Percentiles rank a stretch among this genome's conserved stretches.
phyloP scores from a whole-genome alignment of 2,797 vertebrate genomes.

The Novumbra hubbsi region DNA sequence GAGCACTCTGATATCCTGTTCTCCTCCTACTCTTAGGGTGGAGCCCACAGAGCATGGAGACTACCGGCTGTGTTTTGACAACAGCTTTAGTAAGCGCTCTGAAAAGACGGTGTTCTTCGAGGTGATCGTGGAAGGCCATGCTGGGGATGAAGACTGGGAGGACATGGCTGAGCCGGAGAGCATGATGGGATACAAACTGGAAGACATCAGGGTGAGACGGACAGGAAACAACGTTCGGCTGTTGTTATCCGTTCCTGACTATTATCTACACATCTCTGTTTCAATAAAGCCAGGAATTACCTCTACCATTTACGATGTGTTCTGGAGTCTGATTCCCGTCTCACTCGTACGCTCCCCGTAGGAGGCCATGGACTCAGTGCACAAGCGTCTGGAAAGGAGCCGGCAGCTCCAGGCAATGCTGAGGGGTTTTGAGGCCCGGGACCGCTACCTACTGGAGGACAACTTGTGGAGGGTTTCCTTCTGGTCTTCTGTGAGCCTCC shows the following conservation, averaged over 20 bases:
- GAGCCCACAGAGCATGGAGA: conserved; percentile 82
- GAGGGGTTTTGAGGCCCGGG: conserved; percentile 81
- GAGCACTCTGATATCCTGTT: neutral
- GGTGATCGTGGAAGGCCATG: conserved; percentile 69
- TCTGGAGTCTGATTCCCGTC: neutral
- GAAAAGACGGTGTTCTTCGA: conserved; percentile 87
- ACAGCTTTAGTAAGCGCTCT: conserved; percentile 85
- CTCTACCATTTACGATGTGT: neutral
- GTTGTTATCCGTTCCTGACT: neutral
- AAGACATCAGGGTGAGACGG: conserved; percentile 82
- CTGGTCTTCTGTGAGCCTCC: conserved; percentile 82
- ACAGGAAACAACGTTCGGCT: too few relatives aligned
- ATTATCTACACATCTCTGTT: neutral
- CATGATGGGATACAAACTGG: conserved; percentile 76
- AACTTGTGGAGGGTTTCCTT: conserved; percentile 86
- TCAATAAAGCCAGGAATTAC: too few relatives aligned
- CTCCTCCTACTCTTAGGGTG: conserved; percentile 64
- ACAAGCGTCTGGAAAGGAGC: conserved; percentile 74
- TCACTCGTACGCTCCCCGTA: conserved; percentile 38
- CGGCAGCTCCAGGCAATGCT: conserved; percentile 76
- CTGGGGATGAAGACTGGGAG: conserved; percentile 57
- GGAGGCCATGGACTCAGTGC: conserved; percentile 77
- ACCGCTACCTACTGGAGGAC: conserved; percentile 85
- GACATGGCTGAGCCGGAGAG: conserved; percentile 66
- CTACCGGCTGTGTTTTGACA: conserved; percentile 89